A percentile compares a stretch with the other conserved stretches of the same genome.
Evolutionary conservation across 2,888 invertebrate genomes (phyloP).

Genomic region (Minunthozetes semirufus): DNA sequence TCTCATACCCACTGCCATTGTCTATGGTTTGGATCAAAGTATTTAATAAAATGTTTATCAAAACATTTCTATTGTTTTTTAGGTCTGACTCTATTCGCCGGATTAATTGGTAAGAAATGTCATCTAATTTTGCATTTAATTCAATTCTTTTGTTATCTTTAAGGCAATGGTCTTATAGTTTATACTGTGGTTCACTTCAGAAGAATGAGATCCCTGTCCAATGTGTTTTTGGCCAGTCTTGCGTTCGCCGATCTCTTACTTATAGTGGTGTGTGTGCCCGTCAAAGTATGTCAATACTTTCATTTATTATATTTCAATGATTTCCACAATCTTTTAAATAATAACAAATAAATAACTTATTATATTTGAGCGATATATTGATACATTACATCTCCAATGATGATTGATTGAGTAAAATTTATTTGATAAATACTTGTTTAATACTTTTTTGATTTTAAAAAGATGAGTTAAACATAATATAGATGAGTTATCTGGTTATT

Average conservation of each 20-base stretch:
- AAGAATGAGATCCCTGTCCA: slow-evolving; percentile 56
- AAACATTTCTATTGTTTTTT: neutral
- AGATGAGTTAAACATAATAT: too few relatives aligned
- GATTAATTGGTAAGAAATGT: neutral
- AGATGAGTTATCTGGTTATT: too few relatives aligned
- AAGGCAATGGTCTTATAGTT: slow-evolving; percentile 56
- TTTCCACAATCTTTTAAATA: too few relatives aligned
- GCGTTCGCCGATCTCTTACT: slow-evolving; percentile 63
- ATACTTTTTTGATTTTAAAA: too few relatives aligned
- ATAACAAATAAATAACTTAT: too few relatives aligned
- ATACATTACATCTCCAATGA: too few relatives aligned
- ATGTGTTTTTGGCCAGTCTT: slow-evolving; percentile 62
- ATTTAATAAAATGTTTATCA: neutral
- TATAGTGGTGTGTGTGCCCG: slow-evolving; percentile 63
- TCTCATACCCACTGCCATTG: slow-evolving; percentile 44
- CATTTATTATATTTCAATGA: too few relatives aligned
- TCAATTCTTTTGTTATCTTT: neutral
- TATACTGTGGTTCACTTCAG: slow-evolving; percentile 55
- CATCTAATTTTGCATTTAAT: neutral
- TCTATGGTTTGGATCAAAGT: slow-evolving; percentile 53
- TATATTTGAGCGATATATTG: too few relatives aligned
- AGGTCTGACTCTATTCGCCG: slow-evolving; percentile 11
- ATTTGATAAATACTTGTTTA: too few relatives aligned
- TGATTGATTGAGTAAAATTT: too few relatives aligned
- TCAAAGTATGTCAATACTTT: slow-evolving; percentile 63